Conservation (phyloP, 2,797 vertebrate species). For the Picus viridis region DNA sequence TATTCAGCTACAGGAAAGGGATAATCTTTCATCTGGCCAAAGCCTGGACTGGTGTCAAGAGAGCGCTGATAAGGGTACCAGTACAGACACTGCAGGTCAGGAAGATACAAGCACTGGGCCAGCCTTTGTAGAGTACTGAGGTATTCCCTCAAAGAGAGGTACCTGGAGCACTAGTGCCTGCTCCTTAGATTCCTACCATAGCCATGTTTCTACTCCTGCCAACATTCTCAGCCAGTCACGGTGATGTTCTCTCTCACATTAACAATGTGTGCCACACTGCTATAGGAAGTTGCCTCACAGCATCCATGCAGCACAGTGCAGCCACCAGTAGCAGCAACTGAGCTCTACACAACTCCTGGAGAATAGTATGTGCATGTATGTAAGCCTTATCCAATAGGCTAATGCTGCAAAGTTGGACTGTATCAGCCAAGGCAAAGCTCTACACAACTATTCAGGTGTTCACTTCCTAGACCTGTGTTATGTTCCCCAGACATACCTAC, state of each 20-base stretch:
- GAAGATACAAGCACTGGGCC: not conserved
- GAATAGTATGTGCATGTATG: not conserved
- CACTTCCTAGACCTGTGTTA: not conserved
- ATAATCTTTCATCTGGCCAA: not conserved
- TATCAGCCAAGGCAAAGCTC: not conserved
- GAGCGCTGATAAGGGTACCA: not conserved
- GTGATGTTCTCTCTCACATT: not conserved
- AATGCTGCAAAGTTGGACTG: not conserved
- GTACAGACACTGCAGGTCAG: not conserved
- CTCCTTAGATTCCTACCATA: not conserved
- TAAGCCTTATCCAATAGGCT: not conserved
- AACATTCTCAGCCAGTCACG: not conserved
- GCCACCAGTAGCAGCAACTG: not conserved
- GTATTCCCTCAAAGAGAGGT: not conserved
- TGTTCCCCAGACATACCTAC: not conserved
- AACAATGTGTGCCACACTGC: rapidly evolving
- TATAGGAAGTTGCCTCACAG: not conserved
- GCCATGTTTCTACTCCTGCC: not conserved
- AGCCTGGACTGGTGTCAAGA: not conserved
- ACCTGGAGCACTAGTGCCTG: not conserved
- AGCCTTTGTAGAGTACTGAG: not conserved
- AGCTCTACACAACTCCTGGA: not conserved
- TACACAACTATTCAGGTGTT: not conserved
- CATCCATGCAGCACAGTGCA: not conserved
- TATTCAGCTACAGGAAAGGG: not conserved